Percentiles rank a stretch among this genome's conserved stretches.
Evolutionary conservation across 2,888 invertebrate genomes (phyloP).

Genomic region (Plebejus melissa): DNA sequence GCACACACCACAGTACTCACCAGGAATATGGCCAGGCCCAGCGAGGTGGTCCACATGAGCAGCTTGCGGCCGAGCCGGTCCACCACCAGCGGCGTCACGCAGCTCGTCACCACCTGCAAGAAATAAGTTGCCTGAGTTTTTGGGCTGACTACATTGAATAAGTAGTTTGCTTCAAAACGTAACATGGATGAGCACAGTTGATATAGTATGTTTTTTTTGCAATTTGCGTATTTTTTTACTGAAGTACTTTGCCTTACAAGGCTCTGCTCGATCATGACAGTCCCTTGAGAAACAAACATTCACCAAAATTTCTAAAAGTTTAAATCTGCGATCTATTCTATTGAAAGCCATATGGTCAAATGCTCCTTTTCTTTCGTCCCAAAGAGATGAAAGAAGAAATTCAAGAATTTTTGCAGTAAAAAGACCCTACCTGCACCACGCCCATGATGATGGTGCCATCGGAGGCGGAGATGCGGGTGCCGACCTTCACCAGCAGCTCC

Average conservation of each 20-base stretch:
- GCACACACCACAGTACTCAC: conserved; percentile 38
- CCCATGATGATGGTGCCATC: conserved; percentile 86
- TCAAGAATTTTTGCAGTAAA: not conserved
- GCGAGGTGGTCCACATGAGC: conserved; percentile 85
- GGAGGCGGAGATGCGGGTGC: conserved; percentile 80
- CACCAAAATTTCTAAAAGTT: no score
- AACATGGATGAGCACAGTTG: no score
- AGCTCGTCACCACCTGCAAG: conserved; percentile 83
- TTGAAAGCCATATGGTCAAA: no score
- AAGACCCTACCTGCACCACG: conserved; percentile 57
- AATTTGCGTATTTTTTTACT: no score
- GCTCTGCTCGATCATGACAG: no score
- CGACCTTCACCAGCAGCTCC: conserved; percentile 83
- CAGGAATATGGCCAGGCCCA: conserved; percentile 82
- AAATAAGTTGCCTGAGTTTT: not conserved
- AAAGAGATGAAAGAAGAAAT: no score
- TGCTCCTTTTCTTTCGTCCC: no score
- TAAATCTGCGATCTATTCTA: no score
- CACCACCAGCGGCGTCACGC: conserved; percentile 84
- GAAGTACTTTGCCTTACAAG: no score
- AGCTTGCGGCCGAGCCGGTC: conserved; percentile 87
- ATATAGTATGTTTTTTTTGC: no score
- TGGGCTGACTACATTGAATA: not conserved
- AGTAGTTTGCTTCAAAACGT: not conserved
- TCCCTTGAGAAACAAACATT: no score